Evolutionary conservation across 2,113 vertebrate species (phyloP).

Genomic region (Raja brachyura): DNA sequence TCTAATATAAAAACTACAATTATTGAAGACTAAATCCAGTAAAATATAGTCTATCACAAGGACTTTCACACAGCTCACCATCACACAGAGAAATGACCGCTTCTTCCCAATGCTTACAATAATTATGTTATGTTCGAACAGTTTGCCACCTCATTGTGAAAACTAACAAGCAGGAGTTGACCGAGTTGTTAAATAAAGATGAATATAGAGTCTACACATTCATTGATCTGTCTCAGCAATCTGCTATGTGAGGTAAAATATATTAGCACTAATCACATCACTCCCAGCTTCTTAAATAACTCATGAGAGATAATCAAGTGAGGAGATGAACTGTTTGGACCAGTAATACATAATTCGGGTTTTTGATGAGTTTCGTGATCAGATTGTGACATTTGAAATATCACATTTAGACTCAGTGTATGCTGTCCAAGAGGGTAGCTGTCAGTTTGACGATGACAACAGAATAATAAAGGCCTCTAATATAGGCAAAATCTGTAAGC

Average conservation of each 20-base stretch:
- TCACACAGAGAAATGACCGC: background rate
- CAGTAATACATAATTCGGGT: background rate
- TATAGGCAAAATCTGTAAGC: too few relatives aligned
- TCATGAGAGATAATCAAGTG: background rate
- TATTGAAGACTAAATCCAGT: background rate
- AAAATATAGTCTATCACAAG: background rate
- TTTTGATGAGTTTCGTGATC: background rate
- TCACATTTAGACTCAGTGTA: background rate
- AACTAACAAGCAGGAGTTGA: constrained; percentile 1
- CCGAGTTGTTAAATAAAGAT: constrained; percentile 7
- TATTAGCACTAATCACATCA: background rate
- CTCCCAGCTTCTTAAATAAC: background rate
- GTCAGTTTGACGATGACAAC: too few relatives aligned
- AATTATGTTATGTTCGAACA: background rate
- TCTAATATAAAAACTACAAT: background rate
- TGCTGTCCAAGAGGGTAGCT: background rate
- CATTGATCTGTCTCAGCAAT: background rate
- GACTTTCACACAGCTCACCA: background rate
- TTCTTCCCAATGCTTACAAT: constrained; percentile 1
- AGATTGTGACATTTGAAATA: background rate
- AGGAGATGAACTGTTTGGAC: background rate
- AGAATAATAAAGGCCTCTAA: too few relatives aligned
- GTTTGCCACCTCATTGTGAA: background rate
- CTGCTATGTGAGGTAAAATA: background rate
- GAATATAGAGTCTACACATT: background rate